Base-by-base conservation (phyloP, 2,888 invertebrate species). In the Deilephila porcellus region DNA sequence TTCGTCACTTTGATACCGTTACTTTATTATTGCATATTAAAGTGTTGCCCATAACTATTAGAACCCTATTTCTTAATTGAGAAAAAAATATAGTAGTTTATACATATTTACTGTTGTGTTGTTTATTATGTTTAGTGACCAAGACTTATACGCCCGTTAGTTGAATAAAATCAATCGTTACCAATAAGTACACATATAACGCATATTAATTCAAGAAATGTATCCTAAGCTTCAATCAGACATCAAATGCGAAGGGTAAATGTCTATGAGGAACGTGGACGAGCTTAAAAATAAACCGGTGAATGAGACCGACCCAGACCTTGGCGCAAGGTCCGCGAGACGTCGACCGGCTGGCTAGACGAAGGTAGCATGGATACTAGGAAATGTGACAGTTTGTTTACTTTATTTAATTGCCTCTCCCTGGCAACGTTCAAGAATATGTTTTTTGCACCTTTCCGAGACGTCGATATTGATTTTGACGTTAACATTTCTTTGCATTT, bases 271-370 rank as follows among this genome's bases (percentile, higher is more conserved):
- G 25, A 67, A 67, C 67, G 67, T 52, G 25, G 37, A 45, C 52
- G 67, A 4, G n/a, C 34, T 81, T 88, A 87, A 87, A 88, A 88
- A 88, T 88, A 89, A 84, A 83, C 77, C 78, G 74, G 80, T 86
- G 87, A 87, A 87, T 86, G 87, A 80, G 81, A 72, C 76, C 78
- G 87, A 81, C 89, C 88, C 83, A 88, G 88, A 88, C 89, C 90
- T 90, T 87, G 87, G 37, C 29, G 56, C 73, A 56, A 74, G 83
- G 81, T 80, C 78, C 76, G 73, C 76, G 76, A 83, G 77, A 80
- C 86, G 81, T 83, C 85, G 85, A 85, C 86, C 85, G 82, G 78
- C 79, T 75, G 82, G 78, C 77, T 77, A 78, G 75, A 76, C 34
- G 74, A 73, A 73, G 67, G 64, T 60, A 60, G 34, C 63, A 59